Evolutionary conservation across 2,888 invertebrate species (phyloP).

Genomic region (Melanostoma mellinum): DNA sequence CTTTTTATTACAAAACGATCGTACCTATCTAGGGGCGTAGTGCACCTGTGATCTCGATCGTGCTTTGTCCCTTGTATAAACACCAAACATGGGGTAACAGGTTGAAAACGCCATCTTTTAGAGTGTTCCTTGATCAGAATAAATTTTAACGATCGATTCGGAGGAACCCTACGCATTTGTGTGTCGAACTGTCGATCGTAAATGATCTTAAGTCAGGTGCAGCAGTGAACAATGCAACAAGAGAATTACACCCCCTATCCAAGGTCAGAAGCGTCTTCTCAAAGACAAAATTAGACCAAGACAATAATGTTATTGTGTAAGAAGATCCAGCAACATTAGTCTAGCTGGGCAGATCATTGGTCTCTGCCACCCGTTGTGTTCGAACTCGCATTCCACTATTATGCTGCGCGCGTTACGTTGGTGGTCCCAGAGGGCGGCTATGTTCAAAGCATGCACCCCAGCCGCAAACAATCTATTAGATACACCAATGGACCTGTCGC

Average conservation of each 20-base stretch:
- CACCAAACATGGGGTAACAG: constrained; percentile 45
- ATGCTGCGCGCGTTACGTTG: constrained; percentile 35
- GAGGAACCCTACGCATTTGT: constrained; percentile 17
- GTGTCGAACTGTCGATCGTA: constrained; percentile 4
- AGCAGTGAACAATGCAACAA: neutral
- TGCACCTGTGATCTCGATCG: constrained; percentile 61
- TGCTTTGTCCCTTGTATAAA: constrained; percentile 35
- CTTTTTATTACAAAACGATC: constrained; percentile 65
- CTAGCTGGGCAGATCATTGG: neutral
- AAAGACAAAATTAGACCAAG: constrained; percentile 32
- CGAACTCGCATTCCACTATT: constrained; percentile 16
- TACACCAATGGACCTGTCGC: constrained; percentile 72
- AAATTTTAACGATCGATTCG: constrained; percentile 33
- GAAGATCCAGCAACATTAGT: neutral
- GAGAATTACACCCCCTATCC: neutral
- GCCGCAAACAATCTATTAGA: constrained; percentile 72
- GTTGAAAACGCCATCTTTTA: constrained; percentile 63
- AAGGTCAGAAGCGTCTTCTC: constrained; percentile 28
- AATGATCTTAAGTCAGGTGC: constrained; percentile 34
- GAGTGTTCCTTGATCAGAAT: constrained; percentile 29
- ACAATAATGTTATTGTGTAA: constrained; percentile 36
- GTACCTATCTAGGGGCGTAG: constrained; percentile 67
- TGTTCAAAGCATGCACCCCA: constrained; percentile 67
- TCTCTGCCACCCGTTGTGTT: constrained; percentile 58
- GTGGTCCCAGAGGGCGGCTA: constrained; percentile 65